Percentiles rank a stretch among this genome's conserved stretches.
phyloP scores from a whole-genome alignment of 2,888 invertebrate genomes.

The Ormia ochracea region DNA sequence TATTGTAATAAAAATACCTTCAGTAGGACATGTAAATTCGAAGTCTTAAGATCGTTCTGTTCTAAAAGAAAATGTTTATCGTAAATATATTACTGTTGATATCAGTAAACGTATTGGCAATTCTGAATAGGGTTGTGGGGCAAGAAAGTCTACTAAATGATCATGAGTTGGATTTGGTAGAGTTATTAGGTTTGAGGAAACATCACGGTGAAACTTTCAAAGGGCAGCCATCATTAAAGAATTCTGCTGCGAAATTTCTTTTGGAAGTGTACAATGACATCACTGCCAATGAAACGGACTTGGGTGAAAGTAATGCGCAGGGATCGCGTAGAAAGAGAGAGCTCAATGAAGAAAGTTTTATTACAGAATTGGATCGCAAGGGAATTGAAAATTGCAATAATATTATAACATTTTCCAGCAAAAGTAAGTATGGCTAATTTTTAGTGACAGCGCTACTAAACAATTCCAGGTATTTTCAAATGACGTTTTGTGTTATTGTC shows the following conservation, averaged over 20 bases:
- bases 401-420: conserved; percentile 94
- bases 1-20: too few relatives aligned
- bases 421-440: conserved; percentile 79
- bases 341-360: conserved; percentile 74
- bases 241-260: conserved; percentile 86
- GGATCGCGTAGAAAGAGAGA: conserved; percentile 77
- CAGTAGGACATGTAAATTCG: too few relatives aligned
- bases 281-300: conserved; percentile 77
- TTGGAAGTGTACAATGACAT: conserved; percentile 90
- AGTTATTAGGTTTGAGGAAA: conserved; percentile 87
- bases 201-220: conserved; percentile 82
- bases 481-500: too few relatives aligned
- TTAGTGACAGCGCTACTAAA: too few relatives aligned
- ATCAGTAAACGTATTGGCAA: not conserved
- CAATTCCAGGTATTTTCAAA: too few relatives aligned
- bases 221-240: conserved; percentile 77
- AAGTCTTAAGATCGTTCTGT: conserved; percentile 3
- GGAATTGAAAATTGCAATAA: conserved; percentile 93
- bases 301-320: conserved; percentile 77
- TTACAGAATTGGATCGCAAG: conserved; percentile 86
- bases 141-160: conserved; percentile 15
- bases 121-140: not conserved
- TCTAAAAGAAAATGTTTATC: not conserved
- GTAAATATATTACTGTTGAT: not conserved
- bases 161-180: conserved; percentile 82